Evolutionary conservation across 2,113 vertebrate species (phyloP).

Genomic region (Mungos mungo): DNA sequence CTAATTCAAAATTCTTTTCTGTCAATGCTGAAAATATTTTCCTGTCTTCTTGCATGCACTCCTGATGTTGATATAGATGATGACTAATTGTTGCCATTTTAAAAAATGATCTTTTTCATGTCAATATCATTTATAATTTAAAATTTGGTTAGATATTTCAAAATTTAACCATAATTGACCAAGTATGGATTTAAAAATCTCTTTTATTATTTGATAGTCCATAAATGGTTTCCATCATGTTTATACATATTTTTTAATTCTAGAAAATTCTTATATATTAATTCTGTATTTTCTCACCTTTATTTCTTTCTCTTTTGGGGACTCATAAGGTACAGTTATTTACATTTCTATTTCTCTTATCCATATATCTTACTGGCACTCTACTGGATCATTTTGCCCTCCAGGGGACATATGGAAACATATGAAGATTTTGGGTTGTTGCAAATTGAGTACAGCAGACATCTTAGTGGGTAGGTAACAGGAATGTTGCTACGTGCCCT

Average conservation of each 20-base stretch:
- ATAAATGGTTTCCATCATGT: neutral
- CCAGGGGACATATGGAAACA: neutral
- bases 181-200: neutral
- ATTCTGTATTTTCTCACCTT: neutral
- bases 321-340: neutral
- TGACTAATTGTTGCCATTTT: neutral
- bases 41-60: neutral
- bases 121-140: neutral
- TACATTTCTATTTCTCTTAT: neutral
- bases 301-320: neutral
- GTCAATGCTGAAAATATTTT: neutral
- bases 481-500: neutral
- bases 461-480: neutral
- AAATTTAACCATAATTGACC: neutral
- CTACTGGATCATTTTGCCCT: accelerated
- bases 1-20: neutral
- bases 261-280: neutral
- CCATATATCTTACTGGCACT: neutral
- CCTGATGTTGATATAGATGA: neutral
- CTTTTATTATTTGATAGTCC: neutral
- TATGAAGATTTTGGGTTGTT: neutral
- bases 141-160: neutral
- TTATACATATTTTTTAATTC: neutral
- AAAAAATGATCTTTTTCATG: neutral
- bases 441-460: neutral